A percentile compares a stretch with the other conserved stretches of the same genome.
These are phyloP conservation scores for Machaerirhynchus nigripectus DNA, from an alignment of 2,113 vertebrate species.

Conservation along the genomic window DNA sequence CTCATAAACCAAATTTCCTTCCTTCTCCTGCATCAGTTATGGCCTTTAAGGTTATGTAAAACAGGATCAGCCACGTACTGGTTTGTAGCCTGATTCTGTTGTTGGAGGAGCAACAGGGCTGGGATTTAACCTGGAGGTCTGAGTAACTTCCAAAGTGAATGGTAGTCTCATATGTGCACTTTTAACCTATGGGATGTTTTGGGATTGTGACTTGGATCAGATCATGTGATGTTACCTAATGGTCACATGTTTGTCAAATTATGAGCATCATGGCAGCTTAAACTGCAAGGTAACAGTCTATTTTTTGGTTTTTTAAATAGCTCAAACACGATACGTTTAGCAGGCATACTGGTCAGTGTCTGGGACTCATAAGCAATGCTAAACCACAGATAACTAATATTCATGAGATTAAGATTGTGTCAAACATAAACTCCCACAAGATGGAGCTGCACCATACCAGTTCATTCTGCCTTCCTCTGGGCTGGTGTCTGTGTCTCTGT, in stretches of 20 bases:
- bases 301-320: background rate
- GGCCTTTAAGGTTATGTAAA: background rate
- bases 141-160: background rate
- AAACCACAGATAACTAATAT: accelerated
- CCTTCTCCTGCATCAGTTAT: background rate
- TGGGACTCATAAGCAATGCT: background rate
- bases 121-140: background rate
- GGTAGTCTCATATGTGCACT: background rate
- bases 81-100: background rate
- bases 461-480: background rate
- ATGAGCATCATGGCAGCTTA: background rate
- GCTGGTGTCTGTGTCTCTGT: accelerated
- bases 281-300: background rate
- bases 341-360: background rate
- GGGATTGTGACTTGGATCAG: background rate
- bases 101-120: background rate
- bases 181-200: background rate
- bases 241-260: background rate
- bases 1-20: background rate
- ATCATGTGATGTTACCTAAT: background rate
- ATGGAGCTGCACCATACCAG: background rate
- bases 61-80: background rate
- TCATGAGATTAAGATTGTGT: background rate
- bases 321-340: accelerated
- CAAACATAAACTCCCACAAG: background rate